Conservation (phyloP, 2,888 invertebrate species). For the Flexamia atlantica region DNA sequence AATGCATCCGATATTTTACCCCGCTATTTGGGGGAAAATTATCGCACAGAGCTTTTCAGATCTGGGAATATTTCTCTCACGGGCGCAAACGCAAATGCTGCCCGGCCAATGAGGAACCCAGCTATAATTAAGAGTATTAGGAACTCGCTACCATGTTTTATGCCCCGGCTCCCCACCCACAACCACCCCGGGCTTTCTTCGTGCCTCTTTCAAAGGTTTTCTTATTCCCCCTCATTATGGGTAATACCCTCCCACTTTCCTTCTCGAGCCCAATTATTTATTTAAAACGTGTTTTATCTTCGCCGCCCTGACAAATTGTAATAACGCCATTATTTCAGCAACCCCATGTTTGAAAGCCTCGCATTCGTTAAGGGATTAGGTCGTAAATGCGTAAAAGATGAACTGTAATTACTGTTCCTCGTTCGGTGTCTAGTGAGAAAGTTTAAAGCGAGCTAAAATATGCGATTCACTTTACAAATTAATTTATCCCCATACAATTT, state of each 20-base stretch:
- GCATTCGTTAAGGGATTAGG: constrained; percentile 18
- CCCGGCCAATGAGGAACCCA: constrained; percentile 63
- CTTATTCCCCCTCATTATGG: constrained; percentile 51
- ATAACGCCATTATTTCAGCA: constrained; percentile 42
- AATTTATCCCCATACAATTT: too few relatives aligned
- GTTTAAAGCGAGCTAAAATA: too few relatives aligned
- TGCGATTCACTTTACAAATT: too few relatives aligned
- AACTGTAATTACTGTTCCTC: neutral
- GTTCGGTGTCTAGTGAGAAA: too few relatives aligned
- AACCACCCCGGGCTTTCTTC: constrained; percentile 35
- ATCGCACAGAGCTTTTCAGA: neutral
- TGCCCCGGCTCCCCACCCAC: constrained; percentile 29
- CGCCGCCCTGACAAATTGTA: constrained; percentile 48
- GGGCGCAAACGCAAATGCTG: constrained; percentile 62
- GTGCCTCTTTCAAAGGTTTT: constrained; percentile 55
- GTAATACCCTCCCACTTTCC: constrained; percentile 44
- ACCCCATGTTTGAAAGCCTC: constrained; percentile 27
- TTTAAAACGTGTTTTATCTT: constrained; percentile 56
- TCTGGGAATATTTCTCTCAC: constrained; percentile 60
- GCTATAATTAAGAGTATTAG: constrained; percentile 66
- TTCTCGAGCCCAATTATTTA: constrained; percentile 59
- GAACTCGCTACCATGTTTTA: constrained; percentile 64
- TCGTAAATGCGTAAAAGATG: neutral
- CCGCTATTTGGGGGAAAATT: neutral
- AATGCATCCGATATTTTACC: neutral